Base-by-base conservation (phyloP, 2,113 vertebrate species). In the Glaucomys volans region DNA sequence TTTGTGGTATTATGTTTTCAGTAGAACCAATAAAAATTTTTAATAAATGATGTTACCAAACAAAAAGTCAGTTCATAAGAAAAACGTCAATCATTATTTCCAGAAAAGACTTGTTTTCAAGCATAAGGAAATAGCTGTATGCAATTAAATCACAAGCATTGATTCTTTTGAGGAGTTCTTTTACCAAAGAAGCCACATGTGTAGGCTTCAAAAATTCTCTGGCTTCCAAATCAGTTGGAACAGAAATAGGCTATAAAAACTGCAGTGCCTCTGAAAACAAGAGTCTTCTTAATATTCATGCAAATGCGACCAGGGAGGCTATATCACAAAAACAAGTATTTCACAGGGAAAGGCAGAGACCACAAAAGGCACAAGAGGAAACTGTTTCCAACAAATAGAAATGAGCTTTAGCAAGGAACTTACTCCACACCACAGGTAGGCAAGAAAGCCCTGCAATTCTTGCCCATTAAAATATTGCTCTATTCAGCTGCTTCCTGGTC, bases 211-310 rank as follows among this genome's bases (percentile, higher is more conserved):
- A 94, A 69, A 87, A 88, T 40, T 91, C 50, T 91, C 77, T 28
- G 57, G 12, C 8, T 85, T 26, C 67, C 47, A 47, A 54, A 82
- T 77, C n/a, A 30, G 30, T 85, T 35, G 75, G 18, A 75, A 35
- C 17, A 71, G 75, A 67, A 92, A 16, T 26, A 88, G 35, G 28
- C 90, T 52, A 26, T 67, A 83, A 87, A 90, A 89, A 54, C 10
- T 42, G 28, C 24, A 64, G n/a, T 30, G 64, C 17, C 54, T 40
- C 1, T 89, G 69, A 95, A 47, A 86, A 72, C 64, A 88, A 28
- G 28, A 79, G 52, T 88, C 26, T 86, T 16, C 77, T 59, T 69
- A 92, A 92, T 90, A 90, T 92, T 83, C 28, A 92, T 62, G n/a
- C 20, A 74, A 50, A 96, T 42, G 30, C 74, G 18, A 1, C 37